These are phyloP conservation scores for Premnoplex brunnescens DNA, from an alignment of 2,797 vertebrate species.

Conservation along the genomic window DNA sequence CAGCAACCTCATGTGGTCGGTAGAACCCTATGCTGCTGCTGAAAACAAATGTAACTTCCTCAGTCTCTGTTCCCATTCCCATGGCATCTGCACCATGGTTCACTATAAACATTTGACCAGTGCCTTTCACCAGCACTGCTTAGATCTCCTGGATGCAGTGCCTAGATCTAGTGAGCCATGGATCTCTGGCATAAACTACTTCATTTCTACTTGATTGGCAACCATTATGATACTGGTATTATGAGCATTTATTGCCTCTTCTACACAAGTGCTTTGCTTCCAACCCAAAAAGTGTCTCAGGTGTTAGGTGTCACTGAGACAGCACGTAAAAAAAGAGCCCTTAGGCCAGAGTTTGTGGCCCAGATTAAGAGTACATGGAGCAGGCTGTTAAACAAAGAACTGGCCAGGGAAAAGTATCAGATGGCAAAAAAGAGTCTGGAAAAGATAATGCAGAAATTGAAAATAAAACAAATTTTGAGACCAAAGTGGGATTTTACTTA, in stretches of 20 bases:
- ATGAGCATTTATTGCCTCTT: not conserved
- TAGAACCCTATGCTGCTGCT: not conserved
- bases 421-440: not conserved
- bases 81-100: not conserved
- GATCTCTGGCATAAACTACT: not conserved
- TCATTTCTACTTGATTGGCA: not conserved
- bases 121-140: not conserved
- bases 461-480: not conserved
- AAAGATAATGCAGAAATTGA: not conserved
- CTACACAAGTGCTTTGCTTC: not conserved
- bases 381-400: not conserved
- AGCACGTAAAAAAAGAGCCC: not conserved
- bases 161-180: not conserved
- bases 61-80: not conserved
- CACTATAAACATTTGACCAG: not conserved
- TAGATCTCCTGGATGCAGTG: not conserved
- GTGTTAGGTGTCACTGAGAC: not conserved
- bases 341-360: not conserved
- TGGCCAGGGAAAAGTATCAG: not conserved
- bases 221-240: not conserved
- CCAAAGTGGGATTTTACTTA: not conserved
- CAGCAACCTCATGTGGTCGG: not conserved
- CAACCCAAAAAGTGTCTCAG: not conserved
- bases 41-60: not conserved
- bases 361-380: not conserved